Evolutionary conservation across 2,888 invertebrate species (phyloP).

Genomic region (Strigamia transsilvanica): DNA sequence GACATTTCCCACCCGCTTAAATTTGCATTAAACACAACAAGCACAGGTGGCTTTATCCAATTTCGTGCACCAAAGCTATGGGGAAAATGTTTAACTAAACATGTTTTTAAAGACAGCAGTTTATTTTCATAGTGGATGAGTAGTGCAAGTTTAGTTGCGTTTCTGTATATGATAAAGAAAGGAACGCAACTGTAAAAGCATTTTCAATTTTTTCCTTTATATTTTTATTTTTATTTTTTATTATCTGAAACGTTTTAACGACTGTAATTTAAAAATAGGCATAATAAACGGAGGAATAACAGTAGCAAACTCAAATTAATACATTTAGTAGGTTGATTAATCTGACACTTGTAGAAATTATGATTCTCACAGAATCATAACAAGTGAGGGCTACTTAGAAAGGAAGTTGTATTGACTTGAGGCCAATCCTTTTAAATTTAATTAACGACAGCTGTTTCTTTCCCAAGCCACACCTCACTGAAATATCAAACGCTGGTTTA

Average conservation of each 20-base stretch:
- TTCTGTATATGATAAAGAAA: neutral
- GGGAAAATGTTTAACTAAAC: slow-evolving; percentile 15
- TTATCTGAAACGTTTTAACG: neutral
- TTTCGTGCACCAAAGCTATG: neutral
- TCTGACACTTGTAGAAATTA: slow-evolving; percentile 6
- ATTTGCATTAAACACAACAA: slow-evolving; percentile 9
- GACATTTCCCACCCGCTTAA: neutral
- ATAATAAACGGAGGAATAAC: neutral
- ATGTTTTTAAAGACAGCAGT: slow-evolving; percentile 24
- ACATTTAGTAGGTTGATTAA: neutral
- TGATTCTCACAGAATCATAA: neutral
- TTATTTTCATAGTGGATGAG: slow-evolving; percentile 19
- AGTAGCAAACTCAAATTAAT: neutral
- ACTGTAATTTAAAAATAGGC: neutral
- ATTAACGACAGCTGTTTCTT: slow-evolving; percentile 26
- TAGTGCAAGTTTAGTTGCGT: slow-evolving; percentile 6
- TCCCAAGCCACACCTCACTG: slow-evolving; percentile 3
- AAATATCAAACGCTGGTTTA: slow-evolving; percentile 31
- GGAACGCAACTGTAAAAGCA: slow-evolving; percentile 20
- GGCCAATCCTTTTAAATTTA: slow-evolving; percentile 33
- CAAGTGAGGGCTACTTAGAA: neutral
- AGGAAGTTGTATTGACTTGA: slow-evolving; percentile 30
- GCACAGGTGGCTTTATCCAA: slow-evolving; percentile 11
- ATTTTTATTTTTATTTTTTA: too few relatives aligned
- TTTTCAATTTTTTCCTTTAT: neutral